Conservation (phyloP, 2,113 vertebrate genomes). For the Eidolon helvum region DNA sequence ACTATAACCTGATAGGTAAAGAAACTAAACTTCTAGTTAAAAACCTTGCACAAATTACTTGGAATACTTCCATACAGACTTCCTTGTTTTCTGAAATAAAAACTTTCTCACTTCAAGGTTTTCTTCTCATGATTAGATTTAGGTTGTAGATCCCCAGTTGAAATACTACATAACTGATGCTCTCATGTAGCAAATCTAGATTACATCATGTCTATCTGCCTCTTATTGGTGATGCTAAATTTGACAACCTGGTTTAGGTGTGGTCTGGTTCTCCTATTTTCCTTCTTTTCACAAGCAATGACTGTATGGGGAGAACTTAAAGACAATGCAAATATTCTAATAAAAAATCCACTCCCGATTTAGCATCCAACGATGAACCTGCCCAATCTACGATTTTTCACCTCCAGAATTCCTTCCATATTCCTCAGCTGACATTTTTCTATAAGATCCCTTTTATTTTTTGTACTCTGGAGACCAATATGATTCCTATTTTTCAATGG, state of each 20-base stretch:
- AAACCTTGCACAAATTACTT: neutral
- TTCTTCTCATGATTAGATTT: neutral
- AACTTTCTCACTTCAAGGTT: neutral
- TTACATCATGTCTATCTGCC: neutral
- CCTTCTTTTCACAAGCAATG: neutral
- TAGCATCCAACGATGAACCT: neutral
- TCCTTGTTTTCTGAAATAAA: neutral
- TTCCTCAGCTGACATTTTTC: neutral
- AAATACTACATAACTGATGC: neutral
- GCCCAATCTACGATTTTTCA: neutral
- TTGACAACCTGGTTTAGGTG: neutral
- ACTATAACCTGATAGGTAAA: neutral
- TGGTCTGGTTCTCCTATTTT: neutral
- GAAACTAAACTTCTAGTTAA: neutral
- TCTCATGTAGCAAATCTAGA: neutral
- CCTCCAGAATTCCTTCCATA: neutral
- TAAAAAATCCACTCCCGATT: neutral
- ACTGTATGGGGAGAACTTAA: neutral
- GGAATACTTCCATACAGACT: neutral
- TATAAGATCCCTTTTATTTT: neutral
- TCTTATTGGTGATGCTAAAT: neutral
- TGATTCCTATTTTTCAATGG: neutral
- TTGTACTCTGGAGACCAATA: neutral
- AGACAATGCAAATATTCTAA: neutral
- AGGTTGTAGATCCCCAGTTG: neutral